Evolutionary conservation across 2,888 invertebrate species (phyloP), one percentile per base, ranked within the genome.

Genomic region (Plebejus argus): DNA sequence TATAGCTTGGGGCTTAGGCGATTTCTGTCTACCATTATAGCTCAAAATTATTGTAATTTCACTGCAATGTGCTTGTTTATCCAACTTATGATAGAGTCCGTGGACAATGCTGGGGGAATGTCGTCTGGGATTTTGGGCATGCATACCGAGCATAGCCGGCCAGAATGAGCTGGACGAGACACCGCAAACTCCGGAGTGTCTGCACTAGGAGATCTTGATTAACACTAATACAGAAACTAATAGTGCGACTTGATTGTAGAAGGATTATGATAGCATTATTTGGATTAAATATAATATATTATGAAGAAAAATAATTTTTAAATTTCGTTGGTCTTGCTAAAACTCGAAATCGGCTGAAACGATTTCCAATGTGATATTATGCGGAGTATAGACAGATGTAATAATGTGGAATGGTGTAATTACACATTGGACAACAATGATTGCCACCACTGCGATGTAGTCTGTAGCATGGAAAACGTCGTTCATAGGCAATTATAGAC

Each of bases 71-170:
- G 33, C 66, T 66, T 66, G 66, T 66, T 66, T 66, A 66, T 66
- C 66, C 28, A 66, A 33, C 66, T 66, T 66, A 66, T 66, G 66
- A 33, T 66, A 66, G 66, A 66, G 66, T 66, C 66, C 1, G 28
- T 66, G 8, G 20, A 66, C 28, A 33, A 66, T 33, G 66, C 7
- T 66, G 28, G 20, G 28, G 66, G 66, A 66, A 66, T 66, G 66
- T 18, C 23, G 66, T 66, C 66, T 33, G 66, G 28, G 20, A 66
- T 66, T 66, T 66, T 66, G 28, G 66, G 28, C 66, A 66, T 33
- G 66, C 66, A 66, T 66, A 15, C 66, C 66, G 66, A 10, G 28
- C 66, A 66, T 66, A 6, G 28, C 15, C 18, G 28, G 28, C 66
- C 66, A 28, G 18, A 71, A 61, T 58, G 39, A 56, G 66, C 66